A percentile compares a stretch with the other conserved stretches of the same genome.
Conservation (phyloP, 1,140 invertebrate species). For the Drosophila pruinosa region DNA sequence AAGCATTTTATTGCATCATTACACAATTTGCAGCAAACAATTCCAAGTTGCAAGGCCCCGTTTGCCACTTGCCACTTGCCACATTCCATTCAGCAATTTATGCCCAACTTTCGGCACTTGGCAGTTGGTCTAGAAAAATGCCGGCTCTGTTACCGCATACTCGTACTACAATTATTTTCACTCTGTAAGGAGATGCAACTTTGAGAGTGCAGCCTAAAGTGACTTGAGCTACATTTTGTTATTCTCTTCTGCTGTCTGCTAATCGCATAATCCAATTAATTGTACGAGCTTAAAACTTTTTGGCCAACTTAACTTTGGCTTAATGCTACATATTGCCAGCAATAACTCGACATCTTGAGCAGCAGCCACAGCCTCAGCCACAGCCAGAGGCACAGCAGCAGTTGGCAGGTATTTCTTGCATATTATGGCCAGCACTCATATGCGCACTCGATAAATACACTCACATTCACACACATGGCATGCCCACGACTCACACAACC, state of each 20-base stretch:
- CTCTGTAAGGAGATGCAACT: not conserved
- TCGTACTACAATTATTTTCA: not conserved
- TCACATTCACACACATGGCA: conserved; percentile 21
- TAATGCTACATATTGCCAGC: not conserved
- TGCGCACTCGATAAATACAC: conserved; percentile 25
- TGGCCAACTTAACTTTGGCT: not conserved
- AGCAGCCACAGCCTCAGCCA: no score
- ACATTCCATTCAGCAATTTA: conserved; percentile 6
- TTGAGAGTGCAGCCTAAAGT: not conserved
- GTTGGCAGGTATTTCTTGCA: conserved; percentile 52
- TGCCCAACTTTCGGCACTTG: conserved; percentile 22
- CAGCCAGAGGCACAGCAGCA: conserved; percentile 1
- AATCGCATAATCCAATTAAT: conserved; percentile 72
- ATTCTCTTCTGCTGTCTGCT: conserved; percentile 26
- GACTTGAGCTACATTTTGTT: conserved; percentile 18
- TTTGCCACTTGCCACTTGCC: conserved; percentile 4
- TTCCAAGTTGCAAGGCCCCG: conserved; percentile 2
- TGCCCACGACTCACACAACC: conserved; percentile 20
- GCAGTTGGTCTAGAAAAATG: not conserved
- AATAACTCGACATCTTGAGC: conserved; percentile 6
- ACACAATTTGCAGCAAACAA: conserved; percentile 58
- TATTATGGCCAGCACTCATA: conserved; percentile 53
- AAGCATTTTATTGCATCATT: conserved; percentile 65
- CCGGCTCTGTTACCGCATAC: not conserved
- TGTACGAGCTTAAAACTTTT: conserved; percentile 26